Evolutionary conservation across 2,797 vertebrate species (phyloP), one percentile per base, ranked within the genome.

Genomic region (Argya squamiceps): DNA sequence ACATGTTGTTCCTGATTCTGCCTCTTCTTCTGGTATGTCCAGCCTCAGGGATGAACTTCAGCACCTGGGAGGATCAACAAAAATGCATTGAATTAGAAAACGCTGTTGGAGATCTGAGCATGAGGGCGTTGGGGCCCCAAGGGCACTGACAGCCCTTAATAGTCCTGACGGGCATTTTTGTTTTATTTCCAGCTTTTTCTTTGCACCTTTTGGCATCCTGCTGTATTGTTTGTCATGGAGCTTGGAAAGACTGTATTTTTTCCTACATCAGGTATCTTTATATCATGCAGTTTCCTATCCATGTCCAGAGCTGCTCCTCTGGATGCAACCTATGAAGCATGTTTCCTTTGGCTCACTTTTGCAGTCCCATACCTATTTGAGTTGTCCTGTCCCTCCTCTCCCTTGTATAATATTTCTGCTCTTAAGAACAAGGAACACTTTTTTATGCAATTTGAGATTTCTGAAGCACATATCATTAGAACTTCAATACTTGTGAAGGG

Each of bases 21-120:
- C 95, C 96, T 94, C 94, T 98, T 97, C 96, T 98, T 93, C 92
- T 98, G 95, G 97, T 71, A 93, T 97, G 97, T 36, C 96, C 97
- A 64, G 97, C 94, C 88, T 99, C 99, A 41, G 99, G 99, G 79
- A 98, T 29, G 6, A 99, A 99, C 97, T 99, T 99, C 92, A 99
- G 97, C 89, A 99, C 99, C 99, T 99, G 92, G 39, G 69, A 95
- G n/a, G n/a, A 97, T 63, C 37, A 91, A 97, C 82, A 63, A 30
- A 94, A 49, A 96, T 11, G 7, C n/a, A 87, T 0, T 62, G 47
- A 74, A 71, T 98, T 92, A 97, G 81, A 81, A 94, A 95, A 82
- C 0, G 0, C 14, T 78, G 64, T 15, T 69, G 43, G 34, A 76
- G 41, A 78, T 41, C 55, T 56, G 30, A 93, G 44, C 23, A 75